Evolutionary conservation across 2,888 invertebrate genomes (phyloP).

Genomic region (Netelia melanura): DNA sequence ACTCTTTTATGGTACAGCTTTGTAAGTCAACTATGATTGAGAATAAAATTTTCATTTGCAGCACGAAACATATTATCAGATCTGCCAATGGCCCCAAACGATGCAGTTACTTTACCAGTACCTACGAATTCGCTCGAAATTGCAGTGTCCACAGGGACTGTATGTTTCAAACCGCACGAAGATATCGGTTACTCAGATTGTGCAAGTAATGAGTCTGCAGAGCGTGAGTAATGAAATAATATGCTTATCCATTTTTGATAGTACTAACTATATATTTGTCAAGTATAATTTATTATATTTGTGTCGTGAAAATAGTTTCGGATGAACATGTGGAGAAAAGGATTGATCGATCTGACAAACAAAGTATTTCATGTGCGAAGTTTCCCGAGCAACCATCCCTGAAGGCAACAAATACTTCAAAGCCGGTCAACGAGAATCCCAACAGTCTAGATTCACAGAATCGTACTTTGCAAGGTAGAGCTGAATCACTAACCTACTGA

Average conservation of each 20-base stretch:
- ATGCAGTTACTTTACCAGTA: slow-evolving; percentile 17
- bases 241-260: slow-evolving; percentile 22
- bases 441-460: slow-evolving; percentile 6
- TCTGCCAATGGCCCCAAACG: slow-evolving; percentile 21
- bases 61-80: slow-evolving; percentile 27
- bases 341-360: slow-evolving; percentile 24
- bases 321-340: slow-evolving; percentile 21
- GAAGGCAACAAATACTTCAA: slow-evolving; percentile 14
- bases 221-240: slow-evolving; percentile 22
- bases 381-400: slow-evolving; percentile 20
- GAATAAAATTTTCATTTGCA: slow-evolving; percentile 15
- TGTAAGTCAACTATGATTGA: slow-evolving; percentile 20
- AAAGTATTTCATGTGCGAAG: slow-evolving; percentile 28
- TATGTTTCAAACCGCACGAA: slow-evolving; percentile 26
- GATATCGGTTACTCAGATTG: slow-evolving; percentile 12
- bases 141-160: slow-evolving; percentile 22
- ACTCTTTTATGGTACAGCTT: slow-evolving; percentile 6
- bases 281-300: slow-evolving; percentile 26
- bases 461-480: slow-evolving; percentile 23
- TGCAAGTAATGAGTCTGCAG: slow-evolving; percentile 3
- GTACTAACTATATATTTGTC: slow-evolving; percentile 19
- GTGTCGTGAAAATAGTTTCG: slow-evolving; percentile 20
- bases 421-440: slow-evolving; percentile 8
- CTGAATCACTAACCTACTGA: slow-evolving; percentile 9
- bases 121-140: slow-evolving; percentile 25